Base-by-base conservation (phyloP, 2,888 invertebrate genomes). In the Ptychoptera albimana region DNA sequence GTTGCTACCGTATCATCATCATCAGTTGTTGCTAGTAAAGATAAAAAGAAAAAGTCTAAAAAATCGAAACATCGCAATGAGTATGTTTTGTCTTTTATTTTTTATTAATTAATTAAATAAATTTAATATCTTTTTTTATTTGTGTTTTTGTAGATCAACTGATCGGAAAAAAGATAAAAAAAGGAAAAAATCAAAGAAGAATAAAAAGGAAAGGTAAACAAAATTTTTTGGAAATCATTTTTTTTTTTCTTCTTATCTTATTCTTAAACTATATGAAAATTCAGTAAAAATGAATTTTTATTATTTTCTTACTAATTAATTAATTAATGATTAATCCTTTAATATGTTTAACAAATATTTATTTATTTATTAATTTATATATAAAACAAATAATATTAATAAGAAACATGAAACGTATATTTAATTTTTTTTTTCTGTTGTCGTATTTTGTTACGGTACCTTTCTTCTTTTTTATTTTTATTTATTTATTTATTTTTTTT, bases 31-130 rank as follows among this genome's bases (percentile, higher is more conserved):
- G 57, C 68, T 63, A 54, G 66, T 61, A 60, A 70, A 56, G 60
- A 69, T 55, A 69, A 69, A 54, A 72, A 76, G 63, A 69, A 79
- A 63, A 74, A 78, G 60, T 23, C 23, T 23, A 23, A 23, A 23
- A 84, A 81, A 66, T 77, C 79, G 55, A 84, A 81, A 68, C 76
- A 77, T 67, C 72, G 75, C 64, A 70, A 74, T 55, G 79, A 79
- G 82, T 82, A 69, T 52, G 62, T 58, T 29, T 23, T 37, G 23
- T 40, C 34, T 40, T 3, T 37, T 34, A 39, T 1, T 14, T 39
- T 48, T 48, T 29, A 39, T 50, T 45, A 49, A 46, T 31, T 51
- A 45, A 44, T 46, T 16, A 37, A 23, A 37, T 40, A 43, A 37
- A 34, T 29, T 36, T 44, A 43, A 45, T 43, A 43, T 51, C n/a